These are phyloP conservation scores for Andrena fulva DNA, from an alignment of 2,888 invertebrate species.

Conservation along the genomic window DNA sequence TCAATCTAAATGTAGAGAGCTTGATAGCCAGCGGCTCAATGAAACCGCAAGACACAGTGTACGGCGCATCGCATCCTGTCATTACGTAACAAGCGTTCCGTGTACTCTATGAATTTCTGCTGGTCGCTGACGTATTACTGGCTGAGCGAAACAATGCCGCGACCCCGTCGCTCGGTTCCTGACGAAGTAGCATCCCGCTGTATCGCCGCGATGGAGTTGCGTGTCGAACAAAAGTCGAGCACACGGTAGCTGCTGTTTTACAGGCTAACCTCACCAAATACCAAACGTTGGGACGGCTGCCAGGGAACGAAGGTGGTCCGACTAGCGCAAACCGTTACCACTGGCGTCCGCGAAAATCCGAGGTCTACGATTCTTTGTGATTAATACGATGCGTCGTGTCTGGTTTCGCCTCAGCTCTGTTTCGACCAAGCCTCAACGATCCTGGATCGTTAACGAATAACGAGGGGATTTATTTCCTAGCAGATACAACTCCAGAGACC, in stretches of 20 bases:
- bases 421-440: neutral
- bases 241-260: slow-evolving; percentile 48
- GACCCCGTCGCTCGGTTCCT: neutral
- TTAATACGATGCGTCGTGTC: slow-evolving; percentile 27
- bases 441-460: neutral
- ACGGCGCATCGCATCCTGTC: slow-evolving; percentile 15
- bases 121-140: slow-evolving; percentile 11
- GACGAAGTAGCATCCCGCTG: neutral
- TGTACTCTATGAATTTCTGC: slow-evolving; percentile 52
- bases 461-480: neutral
- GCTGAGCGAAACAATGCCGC: neutral
- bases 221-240: slow-evolving; percentile 56
- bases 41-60: slow-evolving; percentile 38
- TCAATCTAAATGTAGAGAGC: slow-evolving; percentile 40
- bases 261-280: slow-evolving; percentile 54
- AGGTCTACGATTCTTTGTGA: slow-evolving; percentile 44
- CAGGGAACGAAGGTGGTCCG: slow-evolving; percentile 59
- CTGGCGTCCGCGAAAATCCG: slow-evolving; percentile 46
- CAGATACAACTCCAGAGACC: too few species aligned
- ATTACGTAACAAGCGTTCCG: slow-evolving; percentile 50
- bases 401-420: neutral
- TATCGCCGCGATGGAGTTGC: slow-evolving; percentile 23
- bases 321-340: slow-evolving; percentile 41
- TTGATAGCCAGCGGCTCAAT: slow-evolving; percentile 42
- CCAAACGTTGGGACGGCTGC: slow-evolving; percentile 54